phyloP scores from a whole-genome alignment of 2,113 vertebrate species.

The Osmerus mordax region DNA sequence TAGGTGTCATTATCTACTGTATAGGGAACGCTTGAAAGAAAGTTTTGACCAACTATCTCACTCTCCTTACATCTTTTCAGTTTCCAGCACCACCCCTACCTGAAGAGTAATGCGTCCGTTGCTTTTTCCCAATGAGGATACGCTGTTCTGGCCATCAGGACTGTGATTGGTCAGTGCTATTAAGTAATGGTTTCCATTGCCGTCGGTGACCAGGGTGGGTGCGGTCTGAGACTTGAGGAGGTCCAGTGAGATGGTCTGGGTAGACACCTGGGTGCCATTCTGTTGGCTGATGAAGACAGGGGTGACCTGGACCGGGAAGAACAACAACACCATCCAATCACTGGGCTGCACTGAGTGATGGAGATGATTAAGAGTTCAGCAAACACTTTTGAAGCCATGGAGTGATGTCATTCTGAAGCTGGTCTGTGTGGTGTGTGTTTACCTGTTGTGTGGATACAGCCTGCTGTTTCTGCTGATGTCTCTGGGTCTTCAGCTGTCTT shows the following conservation, averaged over 20 bases:
- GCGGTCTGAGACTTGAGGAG: constrained; percentile 78
- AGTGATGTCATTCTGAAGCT: no score
- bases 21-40: background rate
- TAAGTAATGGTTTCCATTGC: constrained; percentile 88
- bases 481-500: constrained; percentile 22
- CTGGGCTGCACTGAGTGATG: background rate
- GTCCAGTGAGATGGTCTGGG: constrained; percentile 72
- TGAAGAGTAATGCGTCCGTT: constrained; percentile 75
- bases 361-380: no score
- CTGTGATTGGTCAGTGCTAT: constrained; percentile 84
- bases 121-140: constrained; percentile 58
- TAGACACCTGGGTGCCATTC: constrained; percentile 58
- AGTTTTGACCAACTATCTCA: background rate
- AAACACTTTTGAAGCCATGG: no score
- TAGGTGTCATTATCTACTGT: no score
- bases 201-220: constrained; percentile 81
- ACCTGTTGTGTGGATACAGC: constrained; percentile 66
- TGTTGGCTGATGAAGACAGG: constrained; percentile 70
- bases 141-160: constrained; percentile 66
- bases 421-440: background rate
- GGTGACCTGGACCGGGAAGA: constrained; percentile 54
- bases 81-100: constrained; percentile 61
- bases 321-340: background rate
- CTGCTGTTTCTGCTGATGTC: constrained; percentile 24
- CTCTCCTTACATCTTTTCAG: background rate